phyloP scores from a whole-genome alignment of 2,113 vertebrate genomes.

The Himantopus leucocephalus region DNA sequence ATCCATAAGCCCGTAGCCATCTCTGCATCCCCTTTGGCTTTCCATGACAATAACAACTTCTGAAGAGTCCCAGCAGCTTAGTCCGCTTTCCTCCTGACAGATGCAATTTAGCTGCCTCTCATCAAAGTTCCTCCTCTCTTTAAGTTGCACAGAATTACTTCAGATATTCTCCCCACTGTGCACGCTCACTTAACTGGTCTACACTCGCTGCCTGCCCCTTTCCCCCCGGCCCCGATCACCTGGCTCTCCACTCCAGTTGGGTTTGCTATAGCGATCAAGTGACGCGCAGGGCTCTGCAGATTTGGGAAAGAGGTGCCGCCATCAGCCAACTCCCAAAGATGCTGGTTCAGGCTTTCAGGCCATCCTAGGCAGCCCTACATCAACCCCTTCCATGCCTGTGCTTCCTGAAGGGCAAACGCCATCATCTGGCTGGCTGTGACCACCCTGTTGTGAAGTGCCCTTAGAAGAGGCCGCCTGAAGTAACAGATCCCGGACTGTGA shows the following conservation, averaged over 20 bases:
- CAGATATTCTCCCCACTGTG: background rate
- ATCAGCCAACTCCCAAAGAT: background rate
- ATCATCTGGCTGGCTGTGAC: background rate
- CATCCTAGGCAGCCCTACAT: background rate
- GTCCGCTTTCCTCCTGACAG: background rate
- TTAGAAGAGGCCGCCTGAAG: background rate
- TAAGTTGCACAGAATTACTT: constrained; percentile 2
- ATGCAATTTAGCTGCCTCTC: background rate
- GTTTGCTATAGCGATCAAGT: background rate
- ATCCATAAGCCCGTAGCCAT: background rate
- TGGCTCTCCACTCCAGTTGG: background rate
- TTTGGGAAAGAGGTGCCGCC: background rate
- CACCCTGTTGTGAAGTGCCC: background rate
- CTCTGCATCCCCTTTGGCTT: background rate
- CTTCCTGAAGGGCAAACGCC: background rate
- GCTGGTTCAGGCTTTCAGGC: background rate
- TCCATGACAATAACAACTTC: background rate
- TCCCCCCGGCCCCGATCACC: background rate
- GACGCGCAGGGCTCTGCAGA: background rate
- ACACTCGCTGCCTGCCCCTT: background rate
- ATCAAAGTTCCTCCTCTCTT: background rate
- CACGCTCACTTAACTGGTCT: background rate
- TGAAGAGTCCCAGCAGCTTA: constrained; percentile 6
- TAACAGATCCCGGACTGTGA: background rate
- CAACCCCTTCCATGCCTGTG: background rate